These are phyloP conservation scores for Trachops cirrhosus DNA, from an alignment of 2,797 vertebrate genomes.

Conservation along the genomic window DNA sequence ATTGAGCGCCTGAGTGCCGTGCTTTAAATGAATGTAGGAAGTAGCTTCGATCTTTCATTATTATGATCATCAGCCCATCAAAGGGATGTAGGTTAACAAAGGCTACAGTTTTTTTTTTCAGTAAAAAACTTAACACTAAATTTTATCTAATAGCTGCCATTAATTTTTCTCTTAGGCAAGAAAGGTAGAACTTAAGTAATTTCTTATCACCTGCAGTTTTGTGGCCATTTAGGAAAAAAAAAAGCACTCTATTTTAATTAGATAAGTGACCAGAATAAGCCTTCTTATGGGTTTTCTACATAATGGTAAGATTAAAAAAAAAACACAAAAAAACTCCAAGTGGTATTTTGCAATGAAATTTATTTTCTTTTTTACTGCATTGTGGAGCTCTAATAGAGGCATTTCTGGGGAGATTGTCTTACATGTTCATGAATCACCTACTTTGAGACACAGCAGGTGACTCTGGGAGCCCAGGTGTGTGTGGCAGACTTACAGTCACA, in stretches of 20 bases:
- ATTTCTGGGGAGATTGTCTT: background rate
- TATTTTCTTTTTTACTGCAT: background rate
- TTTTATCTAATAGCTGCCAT: background rate
- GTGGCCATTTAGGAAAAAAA: background rate
- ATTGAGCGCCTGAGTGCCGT: fast-evolving
- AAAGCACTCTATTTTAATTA: background rate
- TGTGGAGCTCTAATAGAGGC: background rate
- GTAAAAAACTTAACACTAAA: background rate
- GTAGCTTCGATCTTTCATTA: background rate
- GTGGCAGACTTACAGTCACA: background rate
- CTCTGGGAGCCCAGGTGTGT: background rate
- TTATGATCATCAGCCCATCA: background rate
- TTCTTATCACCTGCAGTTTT: constrained; percentile 9
- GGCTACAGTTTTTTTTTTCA: background rate
- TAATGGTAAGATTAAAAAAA: background rate
- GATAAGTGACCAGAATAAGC: background rate
- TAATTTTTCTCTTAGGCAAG: background rate
- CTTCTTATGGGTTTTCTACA: background rate
- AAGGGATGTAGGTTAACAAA: background rate
- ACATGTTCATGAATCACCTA: background rate
- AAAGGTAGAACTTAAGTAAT: background rate
- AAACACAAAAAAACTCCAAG: background rate
- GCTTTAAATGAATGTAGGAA: background rate
- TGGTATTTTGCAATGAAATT: background rate
- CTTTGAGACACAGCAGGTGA: background rate